phyloP scores from a whole-genome alignment of 1,140 invertebrate genomes.

The Frieseomelitta varia region DNA sequence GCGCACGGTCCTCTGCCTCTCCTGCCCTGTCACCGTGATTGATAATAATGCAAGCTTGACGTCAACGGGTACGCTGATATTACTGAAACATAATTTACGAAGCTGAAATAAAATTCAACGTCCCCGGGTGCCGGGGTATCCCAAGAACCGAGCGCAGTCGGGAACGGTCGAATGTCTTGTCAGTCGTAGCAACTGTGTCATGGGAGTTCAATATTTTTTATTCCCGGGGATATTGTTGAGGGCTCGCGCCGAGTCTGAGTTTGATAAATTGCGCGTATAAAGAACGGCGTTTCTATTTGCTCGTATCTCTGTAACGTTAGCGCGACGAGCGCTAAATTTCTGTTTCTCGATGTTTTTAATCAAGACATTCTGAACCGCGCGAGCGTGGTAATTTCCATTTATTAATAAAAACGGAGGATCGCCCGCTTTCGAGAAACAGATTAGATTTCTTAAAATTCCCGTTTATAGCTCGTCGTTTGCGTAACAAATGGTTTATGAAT shows the following conservation, averaged over 20 bases:
- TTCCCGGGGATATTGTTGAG: too few species aligned
- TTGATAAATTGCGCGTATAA: neutral
- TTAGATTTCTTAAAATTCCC: neutral
- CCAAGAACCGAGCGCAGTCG: neutral
- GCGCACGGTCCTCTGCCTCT: constrained; percentile 33
- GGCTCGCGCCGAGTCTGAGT: neutral
- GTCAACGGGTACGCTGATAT: constrained; percentile 67
- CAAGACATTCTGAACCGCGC: too few species aligned
- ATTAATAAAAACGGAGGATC: neutral
- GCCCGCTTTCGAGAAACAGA: neutral
- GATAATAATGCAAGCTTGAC: constrained; percentile 70
- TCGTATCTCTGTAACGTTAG: too few species aligned
- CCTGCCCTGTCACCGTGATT: constrained; percentile 66
- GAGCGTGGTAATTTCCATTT: neutral
- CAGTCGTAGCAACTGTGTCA: neutral
- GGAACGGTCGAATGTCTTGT: neutral
- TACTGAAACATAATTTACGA: constrained; percentile 73
- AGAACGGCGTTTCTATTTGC: neutral
- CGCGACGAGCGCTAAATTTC: too few species aligned
- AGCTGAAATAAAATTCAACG: constrained; percentile 69
- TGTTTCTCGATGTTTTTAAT: neutral
- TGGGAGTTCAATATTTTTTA: neutral
- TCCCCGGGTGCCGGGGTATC: constrained; percentile 5
- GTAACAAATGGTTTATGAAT: neutral
- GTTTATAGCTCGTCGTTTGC: neutral